phyloP scores from a whole-genome alignment of 2,888 invertebrate genomes.

The Trilocha varians region DNA sequence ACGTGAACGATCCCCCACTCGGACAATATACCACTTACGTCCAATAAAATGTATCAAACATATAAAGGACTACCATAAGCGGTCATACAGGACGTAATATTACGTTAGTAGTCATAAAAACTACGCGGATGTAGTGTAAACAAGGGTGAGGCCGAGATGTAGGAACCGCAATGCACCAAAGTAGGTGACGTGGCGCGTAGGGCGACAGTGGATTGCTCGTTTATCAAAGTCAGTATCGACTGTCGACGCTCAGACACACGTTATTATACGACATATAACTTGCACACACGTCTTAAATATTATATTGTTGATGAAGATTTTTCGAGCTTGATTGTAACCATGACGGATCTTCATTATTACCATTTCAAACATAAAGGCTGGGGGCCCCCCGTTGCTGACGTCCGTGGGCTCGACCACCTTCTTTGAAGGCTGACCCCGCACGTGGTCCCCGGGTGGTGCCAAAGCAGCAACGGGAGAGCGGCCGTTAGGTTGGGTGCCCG shows the following conservation, averaged over 20 bases:
- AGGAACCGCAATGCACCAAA: slow-evolving; percentile 68
- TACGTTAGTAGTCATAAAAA: slow-evolving; percentile 62
- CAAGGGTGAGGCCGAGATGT: slow-evolving; percentile 56
- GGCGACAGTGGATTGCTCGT: slow-evolving; percentile 63
- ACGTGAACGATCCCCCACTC: slow-evolving; percentile 30
- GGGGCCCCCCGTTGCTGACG: too few relatives aligned
- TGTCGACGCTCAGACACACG: slow-evolving; percentile 52
- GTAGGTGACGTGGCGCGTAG: slow-evolving; percentile 61
- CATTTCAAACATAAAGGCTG: too few relatives aligned
- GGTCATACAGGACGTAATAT: slow-evolving; percentile 48
- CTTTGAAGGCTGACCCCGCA: too few relatives aligned
- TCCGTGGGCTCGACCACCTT: too few relatives aligned
- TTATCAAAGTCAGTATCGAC: slow-evolving; percentile 72
- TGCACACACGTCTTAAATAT: slow-evolving; percentile 35
- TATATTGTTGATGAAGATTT: background rate
- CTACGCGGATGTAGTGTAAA: slow-evolving; percentile 58
- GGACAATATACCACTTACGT: slow-evolving; percentile 40
- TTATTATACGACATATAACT: slow-evolving; percentile 44
- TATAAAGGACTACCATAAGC: slow-evolving; percentile 53
- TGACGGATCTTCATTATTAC: background rate
- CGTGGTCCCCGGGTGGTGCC: too few relatives aligned
- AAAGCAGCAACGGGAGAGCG: too few relatives aligned
- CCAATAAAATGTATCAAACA: slow-evolving; percentile 54
- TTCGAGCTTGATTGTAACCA: background rate
- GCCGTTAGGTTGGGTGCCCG: too few relatives aligned